Base-by-base conservation (phyloP, 2,888 invertebrate species). In the Bursaphelenchus okinawaensis region DNA sequence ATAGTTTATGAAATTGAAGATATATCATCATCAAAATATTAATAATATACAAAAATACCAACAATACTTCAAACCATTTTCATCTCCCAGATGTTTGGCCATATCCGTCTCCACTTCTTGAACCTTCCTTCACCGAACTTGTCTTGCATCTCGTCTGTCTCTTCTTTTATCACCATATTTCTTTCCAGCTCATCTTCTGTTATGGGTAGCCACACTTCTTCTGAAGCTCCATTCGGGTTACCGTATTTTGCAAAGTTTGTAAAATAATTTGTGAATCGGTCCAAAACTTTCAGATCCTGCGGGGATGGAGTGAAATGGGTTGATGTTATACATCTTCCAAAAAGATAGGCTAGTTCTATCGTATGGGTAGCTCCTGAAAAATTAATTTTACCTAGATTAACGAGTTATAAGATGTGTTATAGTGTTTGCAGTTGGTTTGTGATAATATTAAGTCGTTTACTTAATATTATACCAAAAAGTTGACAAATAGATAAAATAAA, bases 201-300 rank as follows among this genome's bases (percentile, higher is more conserved):
- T 12, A 40, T 12, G 3, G 40, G 40, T n/a, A 40, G 6, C 40
- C 40, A 40, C 40, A n/a, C 40, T 40, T 6, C 29, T 29, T 40
- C 40, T 40, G 40, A n/a, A 40, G n/a, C 40, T 40, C 40, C 40
- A 6, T 40, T 40, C n/a, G 40, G 40, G n/a, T 40, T n/a, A n/a
- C 75, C 75, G 52, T 66, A 75, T 68, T 76, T 76, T 16, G 73
- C 71, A 23, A 76, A 76, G 61, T 75, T 76, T 8, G 75, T 70
- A 52, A 72, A 75, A 51, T 66, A 76, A 4, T 61, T 62, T 1
- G 74, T 76, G 74, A 76, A 74, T 28, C 63, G 50, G n/a, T 75
- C 69, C 24, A 76, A 63, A 69, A 75, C 71, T 51, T 68, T 63
- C 54, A 62, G 65, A 61, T 76, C 76, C 22, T 67, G 59, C 19